Evolutionary conservation across 64 coral and sea anemone genomes (phyloP).

Genomic region (Trachythela sp.): DNA sequence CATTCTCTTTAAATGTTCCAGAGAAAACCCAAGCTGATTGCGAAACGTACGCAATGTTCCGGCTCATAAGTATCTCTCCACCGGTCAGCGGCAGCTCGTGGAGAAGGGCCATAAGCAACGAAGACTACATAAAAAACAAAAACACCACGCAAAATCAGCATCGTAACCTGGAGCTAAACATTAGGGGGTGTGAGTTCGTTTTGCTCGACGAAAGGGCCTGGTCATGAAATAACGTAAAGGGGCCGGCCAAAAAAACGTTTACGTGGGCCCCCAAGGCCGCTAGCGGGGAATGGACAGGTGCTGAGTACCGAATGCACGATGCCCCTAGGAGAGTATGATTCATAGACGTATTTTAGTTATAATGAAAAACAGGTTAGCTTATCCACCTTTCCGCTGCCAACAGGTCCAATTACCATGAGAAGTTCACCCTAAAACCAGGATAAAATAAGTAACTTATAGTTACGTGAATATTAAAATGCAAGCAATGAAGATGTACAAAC

Average conservation of each 20-base stretch:
- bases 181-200: no score
- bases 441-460: background rate
- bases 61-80: conserved; percentile 51
- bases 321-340: no score
- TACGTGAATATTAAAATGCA: background rate
- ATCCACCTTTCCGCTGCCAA: conserved; percentile 79
- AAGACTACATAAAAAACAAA: conserved; percentile 59
- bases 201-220: no score
- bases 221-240: no score
- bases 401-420: conserved; percentile 72
- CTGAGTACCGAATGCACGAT: no score
- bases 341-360: no score
- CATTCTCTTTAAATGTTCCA: conserved; percentile 79
- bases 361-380: no score
- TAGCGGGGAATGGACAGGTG: no score
- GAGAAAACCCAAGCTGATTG: conserved; percentile 93
- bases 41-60: conserved; percentile 71
- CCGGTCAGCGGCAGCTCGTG: conserved; percentile 63
- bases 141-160: no score
- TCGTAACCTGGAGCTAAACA: no score
- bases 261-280: no score
- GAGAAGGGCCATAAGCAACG: conserved; percentile 74
- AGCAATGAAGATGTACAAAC: background rate
- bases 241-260: no score
- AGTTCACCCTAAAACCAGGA: conserved; percentile 62